Conservation (phyloP, 1,140 invertebrate species). For the Hermetia illucens region DNA sequence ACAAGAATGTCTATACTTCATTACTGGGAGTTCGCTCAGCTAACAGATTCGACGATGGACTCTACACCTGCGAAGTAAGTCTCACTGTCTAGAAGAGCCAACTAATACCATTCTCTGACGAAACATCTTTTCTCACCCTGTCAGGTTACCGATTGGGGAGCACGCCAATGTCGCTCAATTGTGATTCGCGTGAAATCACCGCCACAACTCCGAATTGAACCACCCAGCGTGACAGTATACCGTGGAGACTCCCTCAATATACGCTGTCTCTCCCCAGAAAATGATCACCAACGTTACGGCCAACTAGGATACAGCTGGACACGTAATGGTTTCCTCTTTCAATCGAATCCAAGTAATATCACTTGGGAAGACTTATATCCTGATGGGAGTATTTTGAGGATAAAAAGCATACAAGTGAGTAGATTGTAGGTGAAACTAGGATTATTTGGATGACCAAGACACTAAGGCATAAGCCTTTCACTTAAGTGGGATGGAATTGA, state of each 20-base stretch:
- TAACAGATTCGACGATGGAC: slow-evolving; percentile 48
- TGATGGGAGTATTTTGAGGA: slow-evolving; percentile 60
- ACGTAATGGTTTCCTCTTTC: slow-evolving; percentile 53
- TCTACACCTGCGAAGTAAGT: slow-evolving; percentile 51
- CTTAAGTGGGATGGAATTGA: no score
- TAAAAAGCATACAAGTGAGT: slow-evolving; percentile 55
- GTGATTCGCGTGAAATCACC: slow-evolving; percentile 47
- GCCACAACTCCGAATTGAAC: slow-evolving; percentile 52
- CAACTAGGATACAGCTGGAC: slow-evolving; percentile 68
- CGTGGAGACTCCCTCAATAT: slow-evolving; percentile 44
- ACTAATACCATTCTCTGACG: no score
- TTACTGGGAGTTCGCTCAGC: slow-evolving; percentile 52
- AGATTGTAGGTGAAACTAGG: no score
- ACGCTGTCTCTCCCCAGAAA: slow-evolving; percentile 45
- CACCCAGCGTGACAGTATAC: slow-evolving; percentile 52
- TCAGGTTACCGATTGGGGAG: slow-evolving; percentile 51
- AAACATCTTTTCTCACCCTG: slow-evolving; percentile 2
- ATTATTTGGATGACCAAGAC: no score
- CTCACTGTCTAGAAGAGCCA: no score
- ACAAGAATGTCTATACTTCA: slow-evolving; percentile 49
- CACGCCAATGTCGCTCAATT: slow-evolving; percentile 56
- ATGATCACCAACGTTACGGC: slow-evolving; percentile 35
- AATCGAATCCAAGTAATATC: slow-evolving; percentile 49
- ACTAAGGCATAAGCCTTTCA: no score
- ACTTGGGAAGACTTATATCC: slow-evolving; percentile 70